Percentiles rank a stretch among this genome's conserved stretches.
These are phyloP conservation scores for Cryptophagus acutangulus DNA, from an alignment of 2,888 invertebrate species.

Conservation along the genomic window DNA sequence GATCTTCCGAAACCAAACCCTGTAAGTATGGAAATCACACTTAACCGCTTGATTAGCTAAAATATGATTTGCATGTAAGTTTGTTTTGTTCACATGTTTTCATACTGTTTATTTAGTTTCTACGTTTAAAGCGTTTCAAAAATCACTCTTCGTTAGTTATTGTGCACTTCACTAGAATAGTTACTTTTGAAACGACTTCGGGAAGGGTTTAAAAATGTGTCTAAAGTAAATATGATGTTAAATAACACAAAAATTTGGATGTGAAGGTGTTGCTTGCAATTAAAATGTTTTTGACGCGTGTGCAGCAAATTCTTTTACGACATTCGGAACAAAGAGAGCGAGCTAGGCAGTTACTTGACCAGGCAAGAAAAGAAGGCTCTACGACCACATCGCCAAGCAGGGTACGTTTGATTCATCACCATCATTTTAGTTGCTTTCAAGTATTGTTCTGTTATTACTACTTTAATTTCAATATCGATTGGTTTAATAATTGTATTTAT, in stretches of 20 bases:
- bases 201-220: no score
- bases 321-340: slow-evolving; percentile 81
- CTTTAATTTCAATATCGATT: slow-evolving; percentile 1
- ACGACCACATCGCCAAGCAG: slow-evolving; percentile 47
- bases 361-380: slow-evolving; percentile 58
- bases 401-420: slow-evolving; percentile 40
- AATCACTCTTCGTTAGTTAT: no score
- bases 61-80: no score
- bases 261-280: slow-evolving; percentile 42
- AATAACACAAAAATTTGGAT: slow-evolving; percentile 27
- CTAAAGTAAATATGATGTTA: slow-evolving; percentile 2
- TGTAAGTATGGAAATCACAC: slow-evolving; percentile 33
- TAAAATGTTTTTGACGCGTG: slow-evolving; percentile 46
- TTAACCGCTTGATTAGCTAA: no score
- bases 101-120: no score
- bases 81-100: no score
- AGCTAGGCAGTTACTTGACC: slow-evolving; percentile 74
- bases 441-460: slow-evolving; percentile 10
- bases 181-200: no score
- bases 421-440: slow-evolving; percentile 7
- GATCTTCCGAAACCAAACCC: slow-evolving; percentile 44
- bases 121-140: no score
- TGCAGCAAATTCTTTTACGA: slow-evolving; percentile 69
- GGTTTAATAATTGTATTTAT: not conserved
- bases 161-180: no score